Evolutionary conservation across 2,797 vertebrate species (phyloP).

Genomic region (Pantherophis alleghaniensis): DNA sequence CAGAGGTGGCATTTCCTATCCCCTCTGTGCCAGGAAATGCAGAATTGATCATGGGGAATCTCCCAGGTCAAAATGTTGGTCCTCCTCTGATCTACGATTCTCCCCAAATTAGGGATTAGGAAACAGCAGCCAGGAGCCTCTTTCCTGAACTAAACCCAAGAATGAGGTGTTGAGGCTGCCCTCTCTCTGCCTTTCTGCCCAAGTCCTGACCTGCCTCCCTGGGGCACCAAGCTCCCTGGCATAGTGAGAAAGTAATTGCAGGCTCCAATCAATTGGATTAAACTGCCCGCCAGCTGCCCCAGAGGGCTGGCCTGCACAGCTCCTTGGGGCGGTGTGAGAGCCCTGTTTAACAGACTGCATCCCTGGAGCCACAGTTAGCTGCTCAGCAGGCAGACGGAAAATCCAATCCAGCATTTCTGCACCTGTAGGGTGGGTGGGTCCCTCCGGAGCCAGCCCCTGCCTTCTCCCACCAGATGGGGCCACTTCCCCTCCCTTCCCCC

Average conservation of each 20-base stretch:
- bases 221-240: neutral
- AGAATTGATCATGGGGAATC: neutral
- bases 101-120: neutral
- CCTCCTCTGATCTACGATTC: no score
- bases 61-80: no score
- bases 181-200: neutral
- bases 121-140: neutral
- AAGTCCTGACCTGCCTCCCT: neutral
- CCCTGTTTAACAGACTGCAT: neutral
- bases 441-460: neutral
- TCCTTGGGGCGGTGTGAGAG: neutral
- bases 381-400: neutral
- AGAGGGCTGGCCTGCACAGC: neutral
- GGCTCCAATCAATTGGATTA: slow-evolving; percentile 17
- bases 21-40: neutral
- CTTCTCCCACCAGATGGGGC: neutral
- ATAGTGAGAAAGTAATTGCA: neutral
- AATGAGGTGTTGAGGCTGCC: no score
- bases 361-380: neutral
- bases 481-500: no score
- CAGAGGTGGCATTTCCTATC: neutral
- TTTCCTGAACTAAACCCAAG: neutral
- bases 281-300: neutral
- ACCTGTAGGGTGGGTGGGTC: neutral
- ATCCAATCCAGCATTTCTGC: neutral